phyloP scores from a whole-genome alignment of 2,888 invertebrate species.

The Acanthococcus lagerstroemiae region DNA sequence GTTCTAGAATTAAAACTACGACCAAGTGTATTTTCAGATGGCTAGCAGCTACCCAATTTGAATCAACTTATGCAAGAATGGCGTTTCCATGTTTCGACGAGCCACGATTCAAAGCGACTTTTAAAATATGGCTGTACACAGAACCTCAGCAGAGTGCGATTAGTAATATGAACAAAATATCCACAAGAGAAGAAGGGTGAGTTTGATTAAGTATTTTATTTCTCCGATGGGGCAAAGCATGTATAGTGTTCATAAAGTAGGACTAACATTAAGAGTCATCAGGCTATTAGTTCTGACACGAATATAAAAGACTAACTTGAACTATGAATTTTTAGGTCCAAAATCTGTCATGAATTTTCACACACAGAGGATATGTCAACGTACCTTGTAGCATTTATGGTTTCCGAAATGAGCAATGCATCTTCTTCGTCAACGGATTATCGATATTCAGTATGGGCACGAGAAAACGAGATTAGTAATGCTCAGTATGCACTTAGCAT shows the following conservation, averaged over 20 bases:
- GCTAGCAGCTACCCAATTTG: constrained; percentile 70
- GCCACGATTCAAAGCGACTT: constrained; percentile 67
- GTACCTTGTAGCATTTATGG: constrained; percentile 75
- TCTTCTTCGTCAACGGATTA: too few relatives aligned
- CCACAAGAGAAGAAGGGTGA: constrained; percentile 3
- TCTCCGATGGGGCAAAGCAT: too few relatives aligned
- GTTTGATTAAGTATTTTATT: too few relatives aligned
- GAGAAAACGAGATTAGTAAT: constrained; percentile 37
- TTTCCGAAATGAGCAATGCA: too few relatives aligned
- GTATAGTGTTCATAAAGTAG: too few relatives aligned
- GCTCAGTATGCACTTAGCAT: constrained; percentile 44
- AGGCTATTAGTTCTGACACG: too few relatives aligned
- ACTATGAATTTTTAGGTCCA: too few relatives aligned
- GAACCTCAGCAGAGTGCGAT: constrained; percentile 32
- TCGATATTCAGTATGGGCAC: constrained; percentile 31
- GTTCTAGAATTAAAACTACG: too few relatives aligned
- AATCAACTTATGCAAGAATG: constrained; percentile 64
- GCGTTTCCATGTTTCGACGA: constrained; percentile 86
- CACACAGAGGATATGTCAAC: too few relatives aligned
- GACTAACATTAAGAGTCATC: too few relatives aligned
- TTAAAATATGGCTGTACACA: constrained; percentile 57
- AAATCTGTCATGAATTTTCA: too few relatives aligned
- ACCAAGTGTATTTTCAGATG: constrained; percentile 51
- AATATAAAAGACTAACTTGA: too few relatives aligned
- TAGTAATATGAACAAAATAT: constrained; percentile 34